phyloP scores from a whole-genome alignment of 2,797 vertebrate genomes.

The Anguilla marmorata region DNA sequence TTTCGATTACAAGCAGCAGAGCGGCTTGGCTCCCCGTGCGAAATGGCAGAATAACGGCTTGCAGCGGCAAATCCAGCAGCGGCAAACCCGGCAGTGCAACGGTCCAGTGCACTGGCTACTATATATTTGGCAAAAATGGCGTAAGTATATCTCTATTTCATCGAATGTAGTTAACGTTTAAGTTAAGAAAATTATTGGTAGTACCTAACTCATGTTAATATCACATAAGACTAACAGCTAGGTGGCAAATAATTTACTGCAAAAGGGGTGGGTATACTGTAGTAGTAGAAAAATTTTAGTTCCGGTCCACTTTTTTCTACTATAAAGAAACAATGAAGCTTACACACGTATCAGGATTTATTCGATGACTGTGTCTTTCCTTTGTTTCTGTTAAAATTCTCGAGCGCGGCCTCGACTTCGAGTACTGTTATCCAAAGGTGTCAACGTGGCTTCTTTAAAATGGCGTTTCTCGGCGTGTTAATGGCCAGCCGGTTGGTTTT shows the following conservation, averaged over 20 bases:
- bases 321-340: neutral
- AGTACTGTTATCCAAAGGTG: neutral
- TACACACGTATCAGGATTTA: neutral
- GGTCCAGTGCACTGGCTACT: constrained; percentile 73
- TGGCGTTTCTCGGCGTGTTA: constrained; percentile 33
- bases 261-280: no score
- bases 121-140: constrained; percentile 69
- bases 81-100: constrained; percentile 74
- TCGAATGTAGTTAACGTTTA: neutral
- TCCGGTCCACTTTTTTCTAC: neutral
- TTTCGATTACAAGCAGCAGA: neutral
- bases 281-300: no score
- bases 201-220: no score
- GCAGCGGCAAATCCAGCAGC: constrained; percentile 67
- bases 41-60: constrained; percentile 74
- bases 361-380: neutral
- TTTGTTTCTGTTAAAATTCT: neutral
- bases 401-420: no score
- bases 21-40: constrained; percentile 50
- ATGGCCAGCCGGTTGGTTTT: neutral
- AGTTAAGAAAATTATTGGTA: no score
- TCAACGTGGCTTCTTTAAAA: constrained; percentile 55
- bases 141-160: constrained; percentile 65
- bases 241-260: no score
- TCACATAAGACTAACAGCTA: no score